Evolutionary conservation across 2,113 vertebrate species (phyloP).

Genomic region (Clarias macrocephalus): DNA sequence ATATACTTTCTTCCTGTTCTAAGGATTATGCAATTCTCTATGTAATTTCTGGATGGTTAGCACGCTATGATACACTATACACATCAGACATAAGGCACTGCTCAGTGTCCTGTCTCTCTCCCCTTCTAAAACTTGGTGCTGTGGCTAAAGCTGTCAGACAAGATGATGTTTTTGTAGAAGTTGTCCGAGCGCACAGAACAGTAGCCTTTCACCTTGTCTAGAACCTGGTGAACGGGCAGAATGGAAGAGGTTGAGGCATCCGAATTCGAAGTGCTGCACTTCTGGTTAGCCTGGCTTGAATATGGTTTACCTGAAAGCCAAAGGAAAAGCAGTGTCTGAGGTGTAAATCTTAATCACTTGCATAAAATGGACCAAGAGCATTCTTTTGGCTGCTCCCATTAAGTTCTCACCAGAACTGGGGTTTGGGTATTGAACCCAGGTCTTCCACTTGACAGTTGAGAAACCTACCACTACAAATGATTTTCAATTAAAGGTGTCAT

Average conservation of each 20-base stretch:
- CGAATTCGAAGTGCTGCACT: constrained; percentile 77
- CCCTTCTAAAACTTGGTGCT: constrained; percentile 86
- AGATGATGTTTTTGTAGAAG: constrained; percentile 96
- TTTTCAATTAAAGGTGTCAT: too few relatives aligned
- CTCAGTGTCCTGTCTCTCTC: not conserved
- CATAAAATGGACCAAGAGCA: not conserved
- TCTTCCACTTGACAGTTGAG: too few relatives aligned
- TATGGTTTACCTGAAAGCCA: constrained; percentile 77
- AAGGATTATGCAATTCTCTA: not conserved
- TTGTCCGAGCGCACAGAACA: constrained; percentile 87
- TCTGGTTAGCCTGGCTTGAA: constrained; percentile 76
- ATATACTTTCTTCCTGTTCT: constrained; percentile 20
- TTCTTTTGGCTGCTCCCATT: not conserved
- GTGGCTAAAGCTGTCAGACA: constrained; percentile 88
- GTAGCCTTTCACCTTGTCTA: constrained; percentile 92
- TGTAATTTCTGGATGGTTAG: constrained; percentile 34
- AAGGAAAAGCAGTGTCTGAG: not conserved
- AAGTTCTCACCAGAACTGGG: too few relatives aligned
- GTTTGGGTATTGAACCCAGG: too few relatives aligned
- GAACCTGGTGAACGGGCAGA: constrained; percentile 90
- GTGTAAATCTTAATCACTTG: not conserved
- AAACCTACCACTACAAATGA: too few relatives aligned
- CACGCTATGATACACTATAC: constrained; percentile 28
- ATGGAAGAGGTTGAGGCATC: constrained; percentile 82
- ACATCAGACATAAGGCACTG: constrained; percentile 1